A percentile compares a stretch with the other conserved stretches of the same genome.
phyloP scores from a whole-genome alignment of 2,797 vertebrate species.

The Cynopterus sphinx region DNA sequence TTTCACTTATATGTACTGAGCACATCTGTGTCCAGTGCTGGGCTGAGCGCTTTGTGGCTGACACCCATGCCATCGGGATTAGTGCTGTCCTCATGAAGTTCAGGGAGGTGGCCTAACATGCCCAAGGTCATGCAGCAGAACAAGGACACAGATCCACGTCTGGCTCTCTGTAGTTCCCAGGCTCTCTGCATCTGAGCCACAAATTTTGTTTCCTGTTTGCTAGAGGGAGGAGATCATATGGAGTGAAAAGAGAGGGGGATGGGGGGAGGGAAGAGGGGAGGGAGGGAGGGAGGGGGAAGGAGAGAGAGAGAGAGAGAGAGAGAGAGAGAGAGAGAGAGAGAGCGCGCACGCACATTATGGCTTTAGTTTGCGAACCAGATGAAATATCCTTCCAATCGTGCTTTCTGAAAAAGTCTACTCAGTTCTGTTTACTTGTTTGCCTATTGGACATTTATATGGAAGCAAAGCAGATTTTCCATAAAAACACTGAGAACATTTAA shows the following conservation, averaged over 20 bases:
- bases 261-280: too few relatives aligned
- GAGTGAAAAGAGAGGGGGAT: background rate
- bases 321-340: too few relatives aligned
- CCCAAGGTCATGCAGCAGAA: background rate
- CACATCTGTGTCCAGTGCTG: background rate
- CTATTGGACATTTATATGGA: background rate
- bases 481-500: background rate
- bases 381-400: background rate
- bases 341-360: background rate
- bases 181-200: background rate
- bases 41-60: background rate
- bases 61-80: accelerated
- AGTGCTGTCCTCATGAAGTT: background rate
- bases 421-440: background rate
- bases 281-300: too few relatives aligned
- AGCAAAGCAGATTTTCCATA: background rate
- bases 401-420: background rate
- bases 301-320: too few relatives aligned
- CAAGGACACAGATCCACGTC: background rate
- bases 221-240: background rate
- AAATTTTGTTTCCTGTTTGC: too few relatives aligned
- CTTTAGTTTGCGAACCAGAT: background rate
- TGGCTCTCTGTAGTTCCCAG: background rate
- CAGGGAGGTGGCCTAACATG: background rate
- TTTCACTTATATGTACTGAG: background rate